Evolutionary conservation across 1,140 invertebrate species (phyloP).

Genomic region (Mya arenaria): DNA sequence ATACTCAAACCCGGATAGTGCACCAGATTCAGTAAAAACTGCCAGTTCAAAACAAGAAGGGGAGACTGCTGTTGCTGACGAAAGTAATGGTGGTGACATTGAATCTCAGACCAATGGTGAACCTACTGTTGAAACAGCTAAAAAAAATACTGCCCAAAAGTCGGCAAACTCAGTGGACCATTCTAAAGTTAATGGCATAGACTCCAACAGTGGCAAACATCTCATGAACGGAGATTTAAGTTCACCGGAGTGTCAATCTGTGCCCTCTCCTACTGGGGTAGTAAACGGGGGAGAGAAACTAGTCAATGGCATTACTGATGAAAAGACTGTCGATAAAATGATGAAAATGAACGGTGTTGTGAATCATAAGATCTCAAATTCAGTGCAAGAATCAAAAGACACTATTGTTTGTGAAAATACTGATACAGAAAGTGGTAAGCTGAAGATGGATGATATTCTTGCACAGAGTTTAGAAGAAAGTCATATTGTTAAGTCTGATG

Average conservation of each 20-base stretch:
- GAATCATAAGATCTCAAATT: constrained; percentile 41
- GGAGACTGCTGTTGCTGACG: constrained; percentile 3
- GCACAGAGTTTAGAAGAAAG: constrained; percentile 44
- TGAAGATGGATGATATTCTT: constrained; percentile 40
- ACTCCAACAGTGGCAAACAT: constrained; percentile 8
- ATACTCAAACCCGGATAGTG: constrained; percentile 6
- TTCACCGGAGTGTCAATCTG: constrained; percentile 38
- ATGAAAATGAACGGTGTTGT: constrained; percentile 49
- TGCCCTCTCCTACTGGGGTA: constrained; percentile 33
- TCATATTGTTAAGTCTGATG: constrained; percentile 31
- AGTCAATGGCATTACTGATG: constrained; percentile 52
- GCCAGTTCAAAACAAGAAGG: background rate
- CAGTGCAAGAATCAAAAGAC: background rate
- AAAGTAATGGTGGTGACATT: constrained; percentile 25
- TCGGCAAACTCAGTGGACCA: constrained; percentile 10
- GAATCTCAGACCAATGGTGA: constrained; percentile 8
- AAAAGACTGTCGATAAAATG: constrained; percentile 41
- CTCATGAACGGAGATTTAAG: constrained; percentile 43
- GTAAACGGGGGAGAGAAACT: constrained; percentile 44
- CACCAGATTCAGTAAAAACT: constrained; percentile 31
- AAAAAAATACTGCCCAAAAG: constrained; percentile 19
- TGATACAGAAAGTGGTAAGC: constrained; percentile 1
- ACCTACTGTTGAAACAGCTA: constrained; percentile 12
- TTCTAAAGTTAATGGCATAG: constrained; percentile 35
- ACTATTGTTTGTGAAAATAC: background rate